Percentiles rank a stretch among this genome's conserved stretches.
Evolutionary conservation across 2,888 invertebrate species (phyloP).

Genomic region (Heliconius ismenius): DNA sequence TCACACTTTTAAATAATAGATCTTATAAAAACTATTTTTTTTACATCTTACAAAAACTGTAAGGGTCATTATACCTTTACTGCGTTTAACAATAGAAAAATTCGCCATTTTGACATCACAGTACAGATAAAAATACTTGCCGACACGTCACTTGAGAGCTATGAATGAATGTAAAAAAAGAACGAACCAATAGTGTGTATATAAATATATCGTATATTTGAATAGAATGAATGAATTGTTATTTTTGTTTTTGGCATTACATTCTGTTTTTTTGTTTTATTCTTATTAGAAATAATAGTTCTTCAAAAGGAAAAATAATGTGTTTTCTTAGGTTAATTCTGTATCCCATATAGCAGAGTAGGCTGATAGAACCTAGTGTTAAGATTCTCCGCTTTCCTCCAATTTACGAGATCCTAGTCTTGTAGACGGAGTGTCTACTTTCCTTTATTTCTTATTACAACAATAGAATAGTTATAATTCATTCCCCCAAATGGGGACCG

Average conservation of each 20-base stretch:
- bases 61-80: slow-evolving; percentile 8
- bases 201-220: background rate
- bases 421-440: too few relatives aligned
- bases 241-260: background rate
- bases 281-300: too few relatives aligned
- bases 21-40: background rate
- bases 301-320: too few relatives aligned
- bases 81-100: slow-evolving; percentile 12
- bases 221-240: background rate
- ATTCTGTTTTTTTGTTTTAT: background rate
- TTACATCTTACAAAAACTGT: background rate
- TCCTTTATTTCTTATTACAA: too few relatives aligned
- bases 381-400: too few relatives aligned
- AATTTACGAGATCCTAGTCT: too few relatives aligned
- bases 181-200: background rate
- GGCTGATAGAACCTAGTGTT: too few relatives aligned
- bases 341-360: too few relatives aligned
- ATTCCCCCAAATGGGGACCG: background rate
- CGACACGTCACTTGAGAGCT: background rate
- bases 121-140: background rate
- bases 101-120: slow-evolving; percentile 23
- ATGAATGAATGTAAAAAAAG: slow-evolving; percentile 16
- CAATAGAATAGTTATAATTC: too few relatives aligned
- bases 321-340: too few relatives aligned
- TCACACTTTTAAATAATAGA: background rate